These are phyloP conservation scores for Molothrus aeneus DNA, from an alignment of 2,797 vertebrate species.

Conservation along the genomic window DNA sequence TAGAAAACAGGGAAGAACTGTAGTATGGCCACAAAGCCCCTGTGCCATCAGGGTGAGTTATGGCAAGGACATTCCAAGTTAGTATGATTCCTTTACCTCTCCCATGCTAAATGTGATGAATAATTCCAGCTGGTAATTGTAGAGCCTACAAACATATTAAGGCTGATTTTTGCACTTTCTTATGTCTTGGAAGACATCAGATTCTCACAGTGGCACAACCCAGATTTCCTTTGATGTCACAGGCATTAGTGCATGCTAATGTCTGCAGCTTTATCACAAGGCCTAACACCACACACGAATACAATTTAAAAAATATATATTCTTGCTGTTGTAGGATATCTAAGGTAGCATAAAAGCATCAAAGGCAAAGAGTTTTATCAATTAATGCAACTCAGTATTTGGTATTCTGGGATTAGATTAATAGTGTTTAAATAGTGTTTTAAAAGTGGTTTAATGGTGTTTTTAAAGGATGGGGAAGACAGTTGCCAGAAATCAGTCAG, in stretches of 20 bases:
- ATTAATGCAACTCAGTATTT: not conserved
- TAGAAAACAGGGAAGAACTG: not conserved
- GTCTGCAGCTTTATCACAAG: not conserved
- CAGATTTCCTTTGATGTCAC: not conserved
- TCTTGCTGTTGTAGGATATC: not conserved
- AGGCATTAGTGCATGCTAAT: not conserved
- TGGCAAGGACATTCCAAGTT: not conserved
- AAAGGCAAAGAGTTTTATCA: not conserved
- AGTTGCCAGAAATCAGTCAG: not conserved
- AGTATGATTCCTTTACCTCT: not conserved
- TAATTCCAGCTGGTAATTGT: not conserved
- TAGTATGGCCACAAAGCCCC: not conserved
- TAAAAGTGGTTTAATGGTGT: not conserved
- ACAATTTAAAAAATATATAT: rapidly evolving
- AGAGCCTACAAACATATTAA: not conserved
- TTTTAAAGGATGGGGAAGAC: not conserved
- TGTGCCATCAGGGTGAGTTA: not conserved
- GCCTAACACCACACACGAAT: not conserved
- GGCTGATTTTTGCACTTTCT: not conserved
- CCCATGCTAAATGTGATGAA: not conserved
- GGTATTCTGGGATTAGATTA: not conserved
- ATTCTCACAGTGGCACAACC: not conserved
- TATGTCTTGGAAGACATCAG: not conserved
- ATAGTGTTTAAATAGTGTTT: not conserved
- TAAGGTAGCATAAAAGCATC: not conserved